Evolutionary conservation across 2,888 invertebrate genomes (phyloP), one percentile per base, ranked within the genome.

Genomic region (Dusona sp.): DNA sequence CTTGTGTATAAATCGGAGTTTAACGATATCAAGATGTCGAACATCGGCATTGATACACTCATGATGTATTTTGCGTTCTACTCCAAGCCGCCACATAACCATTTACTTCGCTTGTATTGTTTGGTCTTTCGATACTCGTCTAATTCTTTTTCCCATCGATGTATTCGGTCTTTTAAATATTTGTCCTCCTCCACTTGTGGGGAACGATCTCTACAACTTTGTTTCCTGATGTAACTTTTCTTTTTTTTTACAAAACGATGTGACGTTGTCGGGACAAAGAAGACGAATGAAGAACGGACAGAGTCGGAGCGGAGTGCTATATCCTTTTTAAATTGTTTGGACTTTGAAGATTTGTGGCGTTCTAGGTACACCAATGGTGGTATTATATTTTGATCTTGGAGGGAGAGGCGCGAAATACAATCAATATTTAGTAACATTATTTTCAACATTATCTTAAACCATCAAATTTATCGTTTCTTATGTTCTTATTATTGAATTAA

Each of bases 91-190:
- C 9, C 3, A 16, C 33, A 33, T 64, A 11, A 29, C 16, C 64
- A 64, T 29, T 16, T 33, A 64, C 64, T 64, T 29, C 64, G 64
- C 64, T 64, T 25, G 29, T 64, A 16, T 33, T 29, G 64, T 64
- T 64, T 64, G 11, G 33, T 64, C 64, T 16, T 64, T 0, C 33
- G 64, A 64, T 64, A 64, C 64, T 64, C 33, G 64, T 13, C 29
- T 16, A 64, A 29, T 29, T 64, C 64, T 13, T 64, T 64, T 64
- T 4, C 29, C 64, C 25, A 25, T 33, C 16, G 33, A 64, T 64
- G 19, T 64, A 33, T 64, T 16, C 64, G 33, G 4, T 64, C 64
- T 29, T 64, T 16, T 19, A 64, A 64, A 64, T 64, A 64, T 64
- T 64, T 64, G 11, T 64, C 33, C 13, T 9, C 16, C 29, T 33